Percentiles rank a stretch among this genome's conserved stretches.
Evolutionary conservation across 2,797 vertebrate species (phyloP).

Genomic region (Malacoraja senta): DNA sequence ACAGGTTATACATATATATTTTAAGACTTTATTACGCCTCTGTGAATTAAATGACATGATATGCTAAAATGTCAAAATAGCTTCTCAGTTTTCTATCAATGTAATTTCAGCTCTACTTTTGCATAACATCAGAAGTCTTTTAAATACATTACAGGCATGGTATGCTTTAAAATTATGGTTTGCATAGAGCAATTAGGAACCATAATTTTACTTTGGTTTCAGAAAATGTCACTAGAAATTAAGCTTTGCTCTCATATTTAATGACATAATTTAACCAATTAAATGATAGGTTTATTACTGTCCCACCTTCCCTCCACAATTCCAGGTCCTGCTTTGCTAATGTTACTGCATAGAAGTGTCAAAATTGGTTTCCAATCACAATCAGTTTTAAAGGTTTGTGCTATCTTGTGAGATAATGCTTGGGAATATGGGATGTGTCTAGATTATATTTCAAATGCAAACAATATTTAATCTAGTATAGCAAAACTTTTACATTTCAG

Average conservation of each 20-base stretch:
- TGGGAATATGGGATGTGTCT: neutral
- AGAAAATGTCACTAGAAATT: neutral
- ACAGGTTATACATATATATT: neutral
- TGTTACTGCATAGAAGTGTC: neutral
- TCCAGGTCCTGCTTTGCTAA: neutral
- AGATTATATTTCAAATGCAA: neutral
- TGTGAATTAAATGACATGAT: slow-evolving; percentile 1
- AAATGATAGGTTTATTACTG: neutral
- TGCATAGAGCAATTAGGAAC: neutral
- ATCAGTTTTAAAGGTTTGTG: neutral
- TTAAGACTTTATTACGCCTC: neutral
- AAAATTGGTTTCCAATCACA: neutral
- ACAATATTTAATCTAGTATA: neutral
- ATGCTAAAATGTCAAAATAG: slow-evolving; percentile 3
- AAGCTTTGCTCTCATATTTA: neutral
- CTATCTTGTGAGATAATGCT: neutral
- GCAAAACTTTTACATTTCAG: neutral
- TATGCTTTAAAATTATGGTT: neutral
- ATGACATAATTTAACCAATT: slow-evolving; percentile 8
- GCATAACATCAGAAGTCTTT: neutral
- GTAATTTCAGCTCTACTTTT: slow-evolving; percentile 27
- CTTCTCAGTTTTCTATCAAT: neutral
- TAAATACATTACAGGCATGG: neutral
- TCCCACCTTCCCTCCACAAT: slow-evolving; percentile 4
- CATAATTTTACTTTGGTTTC: slow-evolving; percentile 15